Percentiles rank a stretch among this genome's conserved stretches.
Conservation (phyloP, 92 coral and sea anemone genomes). For the Palythoa heliodiscus region DNA sequence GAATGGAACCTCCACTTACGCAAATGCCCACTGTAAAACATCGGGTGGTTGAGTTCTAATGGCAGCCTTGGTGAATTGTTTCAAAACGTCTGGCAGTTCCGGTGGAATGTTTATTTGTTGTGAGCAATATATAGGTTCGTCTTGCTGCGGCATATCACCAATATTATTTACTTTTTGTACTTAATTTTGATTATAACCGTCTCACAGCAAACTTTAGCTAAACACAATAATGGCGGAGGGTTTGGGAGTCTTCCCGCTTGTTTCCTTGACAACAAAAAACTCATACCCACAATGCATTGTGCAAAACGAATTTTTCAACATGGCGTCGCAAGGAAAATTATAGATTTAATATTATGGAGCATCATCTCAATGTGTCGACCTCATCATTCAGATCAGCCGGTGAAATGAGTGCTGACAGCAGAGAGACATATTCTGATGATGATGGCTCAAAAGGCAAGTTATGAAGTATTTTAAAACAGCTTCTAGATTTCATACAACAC, state of each 20-base stretch:
- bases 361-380: constrained; percentile 12
- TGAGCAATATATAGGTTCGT: constrained; percentile 96
- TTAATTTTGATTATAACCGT: not conserved
- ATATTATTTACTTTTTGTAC: not conserved
- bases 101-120: constrained; percentile 99
- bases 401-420: constrained; percentile 2
- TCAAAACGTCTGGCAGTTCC: constrained; percentile 93
- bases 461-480: not conserved
- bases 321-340: constrained; percentile 4
- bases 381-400: constrained; percentile 9
- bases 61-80: constrained; percentile 98
- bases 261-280: constrained; percentile 62
- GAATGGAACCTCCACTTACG: constrained; percentile 67
- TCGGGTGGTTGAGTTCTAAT: constrained; percentile 96
- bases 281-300: constrained; percentile 31
- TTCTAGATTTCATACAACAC: not conserved
- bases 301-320: constrained; percentile 2
- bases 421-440: constrained; percentile 11
- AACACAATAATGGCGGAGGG: constrained; percentile 43
- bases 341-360: not conserved
- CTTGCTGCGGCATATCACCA: constrained; percentile 81
- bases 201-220: not conserved
- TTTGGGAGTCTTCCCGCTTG: constrained; percentile 43
- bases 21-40: constrained; percentile 91
- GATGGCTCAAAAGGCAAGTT: constrained; percentile 2